Evolutionary conservation across 2,888 invertebrate species (phyloP), one percentile per base, ranked within the genome.

Genomic region (Lasioglossum leucozonium): DNA sequence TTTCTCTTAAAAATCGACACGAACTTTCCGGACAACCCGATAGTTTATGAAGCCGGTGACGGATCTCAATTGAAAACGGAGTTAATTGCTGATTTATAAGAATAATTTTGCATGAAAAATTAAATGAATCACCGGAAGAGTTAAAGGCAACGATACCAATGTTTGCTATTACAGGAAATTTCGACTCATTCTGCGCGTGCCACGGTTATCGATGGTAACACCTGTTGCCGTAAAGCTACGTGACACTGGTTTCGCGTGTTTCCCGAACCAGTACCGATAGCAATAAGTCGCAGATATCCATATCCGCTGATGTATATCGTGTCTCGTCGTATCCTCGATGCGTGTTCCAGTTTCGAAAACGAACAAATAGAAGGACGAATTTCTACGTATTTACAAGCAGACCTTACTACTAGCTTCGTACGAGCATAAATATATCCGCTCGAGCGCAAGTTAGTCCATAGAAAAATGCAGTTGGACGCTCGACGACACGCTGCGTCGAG

Each of bases 261-360:
- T 1, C 18, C 16, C 4, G 51, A 58, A 40, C 16, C 16, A 3
- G 30, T 16, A 62, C 40, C 26, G 58, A 47, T 83, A 77, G 30
- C n/a, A 73, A 67, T 80, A 71, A 18, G n/a, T 47, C 30, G 40
- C 1, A 77, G 44, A 79, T 69, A 83, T 72, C 44, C 16, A 67
- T 37, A 37, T 67, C 55, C n/a, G 34, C 10, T 40, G 76, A 82
- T 81, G n/a, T n/a, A 76, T 76, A 81, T 44, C 69, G 6, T 16
- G 11, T 42, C 10, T 22, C 47, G n/a, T 71, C 44, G 65, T 37
- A 34, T 65, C 5, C 42, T 65, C 42, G 42, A 44, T 40, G 30
- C 13, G 40, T 26, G 47, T 34, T 72, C 26, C 26, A 26, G 72
- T 42, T 65, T 26, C 16, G 34, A 51, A 76, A 58, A 67, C 37